Conservation (phyloP, 2,888 invertebrate species). For the Drosophila maculinotata region DNA sequence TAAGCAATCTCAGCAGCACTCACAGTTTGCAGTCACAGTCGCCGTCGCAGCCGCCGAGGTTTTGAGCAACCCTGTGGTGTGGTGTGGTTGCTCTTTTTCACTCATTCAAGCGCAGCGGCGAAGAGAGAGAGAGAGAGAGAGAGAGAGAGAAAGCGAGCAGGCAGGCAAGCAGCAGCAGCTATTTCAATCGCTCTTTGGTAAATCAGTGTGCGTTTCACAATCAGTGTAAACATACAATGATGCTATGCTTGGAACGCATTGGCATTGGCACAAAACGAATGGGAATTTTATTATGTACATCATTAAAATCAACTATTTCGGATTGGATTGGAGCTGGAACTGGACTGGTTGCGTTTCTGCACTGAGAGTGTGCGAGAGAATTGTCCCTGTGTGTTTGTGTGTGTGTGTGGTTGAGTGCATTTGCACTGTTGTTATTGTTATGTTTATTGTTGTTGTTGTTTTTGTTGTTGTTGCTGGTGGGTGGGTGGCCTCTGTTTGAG, state of each 20-base stretch:
- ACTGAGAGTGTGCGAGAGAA: constrained; percentile 30
- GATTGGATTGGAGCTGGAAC: constrained; percentile 79
- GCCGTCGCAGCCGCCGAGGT: not conserved
- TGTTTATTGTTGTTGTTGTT: constrained; percentile 24
- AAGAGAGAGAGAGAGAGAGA: constrained; percentile 12
- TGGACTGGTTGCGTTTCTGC: constrained; percentile 56
- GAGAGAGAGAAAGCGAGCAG: constrained; percentile 11
- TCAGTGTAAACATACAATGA: constrained; percentile 72
- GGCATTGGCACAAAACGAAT: constrained; percentile 84
- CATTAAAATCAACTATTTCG: constrained; percentile 84
- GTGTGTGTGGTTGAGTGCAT: constrained; percentile 70
- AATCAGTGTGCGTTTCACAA: constrained; percentile 75
- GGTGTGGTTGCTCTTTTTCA: constrained; percentile 51
- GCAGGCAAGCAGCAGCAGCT: constrained; percentile 8
- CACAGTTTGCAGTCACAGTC: constrained; percentile 13
- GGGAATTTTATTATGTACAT: constrained; percentile 85
- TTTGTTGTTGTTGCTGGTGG: constrained; percentile 24
- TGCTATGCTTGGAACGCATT: constrained; percentile 71
- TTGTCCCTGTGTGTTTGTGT: constrained; percentile 15
- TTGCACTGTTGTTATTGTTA: constrained; percentile 43
- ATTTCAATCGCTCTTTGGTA: constrained; percentile 53
- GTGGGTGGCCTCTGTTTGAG: constrained; percentile 62
- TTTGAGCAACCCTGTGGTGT: constrained; percentile 40
- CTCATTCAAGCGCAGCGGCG: constrained; percentile 53
- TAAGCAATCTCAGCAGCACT: constrained; percentile 60